phyloP scores from a whole-genome alignment of 2,113 vertebrate species.

The Isichthys henryi region DNA sequence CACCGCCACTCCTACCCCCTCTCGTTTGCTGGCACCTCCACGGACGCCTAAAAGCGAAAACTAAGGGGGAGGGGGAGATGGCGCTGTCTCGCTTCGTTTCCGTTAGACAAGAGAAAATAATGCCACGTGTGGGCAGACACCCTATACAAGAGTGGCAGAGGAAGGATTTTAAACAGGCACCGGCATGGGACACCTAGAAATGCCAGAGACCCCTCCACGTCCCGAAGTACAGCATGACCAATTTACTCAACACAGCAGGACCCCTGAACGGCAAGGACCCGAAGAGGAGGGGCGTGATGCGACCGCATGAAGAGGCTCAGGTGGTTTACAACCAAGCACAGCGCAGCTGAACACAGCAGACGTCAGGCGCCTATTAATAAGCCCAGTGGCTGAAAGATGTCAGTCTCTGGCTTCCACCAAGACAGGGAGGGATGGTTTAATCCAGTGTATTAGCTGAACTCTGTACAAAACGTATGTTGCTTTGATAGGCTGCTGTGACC shows the following conservation, averaged over 20 bases:
- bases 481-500: background rate
- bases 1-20: background rate
- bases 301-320: background rate
- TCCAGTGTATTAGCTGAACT: background rate
- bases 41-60: background rate
- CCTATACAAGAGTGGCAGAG: background rate
- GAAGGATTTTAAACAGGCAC: background rate
- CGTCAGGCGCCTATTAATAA: background rate
- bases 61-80: background rate
- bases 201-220: background rate
- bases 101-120: conserved; percentile 2
- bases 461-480: background rate
- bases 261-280: background rate
- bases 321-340: background rate
- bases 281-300: background rate
- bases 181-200: background rate
- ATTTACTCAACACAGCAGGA: background rate
- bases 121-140: conserved; percentile 10
- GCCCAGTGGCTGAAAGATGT: background rate
- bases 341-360: background rate
- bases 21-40: background rate
- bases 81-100: background rate
- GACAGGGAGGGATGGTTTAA: background rate
- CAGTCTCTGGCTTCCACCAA: background rate
- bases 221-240: background rate